Conservation (phyloP, 2,113 vertebrate species). For the Hemiprocne comata region DNA sequence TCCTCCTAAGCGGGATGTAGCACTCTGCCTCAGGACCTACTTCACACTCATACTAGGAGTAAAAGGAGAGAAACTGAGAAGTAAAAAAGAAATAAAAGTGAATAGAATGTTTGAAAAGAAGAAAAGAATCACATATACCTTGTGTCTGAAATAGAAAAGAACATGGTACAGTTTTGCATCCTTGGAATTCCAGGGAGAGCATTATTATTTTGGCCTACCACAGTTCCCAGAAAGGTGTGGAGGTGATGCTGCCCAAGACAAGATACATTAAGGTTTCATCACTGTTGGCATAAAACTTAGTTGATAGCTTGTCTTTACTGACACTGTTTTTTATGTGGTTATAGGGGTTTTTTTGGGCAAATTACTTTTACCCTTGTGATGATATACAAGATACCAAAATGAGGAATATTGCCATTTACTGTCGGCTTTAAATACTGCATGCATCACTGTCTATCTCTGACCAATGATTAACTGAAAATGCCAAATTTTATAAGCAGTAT, state of each 20-base stretch:
- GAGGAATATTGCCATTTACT: background rate
- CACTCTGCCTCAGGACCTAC: background rate
- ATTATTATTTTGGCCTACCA: background rate
- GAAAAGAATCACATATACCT: background rate
- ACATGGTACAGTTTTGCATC: background rate
- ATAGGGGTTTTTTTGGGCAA: background rate
- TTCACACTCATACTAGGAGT: background rate
- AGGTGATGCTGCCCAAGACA: background rate
- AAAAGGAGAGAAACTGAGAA: background rate
- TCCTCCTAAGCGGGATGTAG: background rate
- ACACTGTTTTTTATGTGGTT: background rate
- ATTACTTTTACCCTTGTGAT: background rate
- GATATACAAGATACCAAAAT: background rate
- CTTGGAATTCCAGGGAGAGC: background rate
- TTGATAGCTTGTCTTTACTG: background rate
- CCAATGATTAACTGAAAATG: conserved; percentile 27
- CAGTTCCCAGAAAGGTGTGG: background rate
- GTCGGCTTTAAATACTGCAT: background rate
- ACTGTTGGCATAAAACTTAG: background rate
- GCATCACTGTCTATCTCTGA: background rate
- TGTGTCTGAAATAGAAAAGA: background rate
- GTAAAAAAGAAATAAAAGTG: background rate
- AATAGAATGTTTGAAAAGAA: background rate
- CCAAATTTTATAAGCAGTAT: background rate
- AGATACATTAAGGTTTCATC: background rate